Evolutionary conservation across 2,888 invertebrate species (phyloP), one percentile per base, ranked within the genome.

Genomic region (Morpho achilles): DNA sequence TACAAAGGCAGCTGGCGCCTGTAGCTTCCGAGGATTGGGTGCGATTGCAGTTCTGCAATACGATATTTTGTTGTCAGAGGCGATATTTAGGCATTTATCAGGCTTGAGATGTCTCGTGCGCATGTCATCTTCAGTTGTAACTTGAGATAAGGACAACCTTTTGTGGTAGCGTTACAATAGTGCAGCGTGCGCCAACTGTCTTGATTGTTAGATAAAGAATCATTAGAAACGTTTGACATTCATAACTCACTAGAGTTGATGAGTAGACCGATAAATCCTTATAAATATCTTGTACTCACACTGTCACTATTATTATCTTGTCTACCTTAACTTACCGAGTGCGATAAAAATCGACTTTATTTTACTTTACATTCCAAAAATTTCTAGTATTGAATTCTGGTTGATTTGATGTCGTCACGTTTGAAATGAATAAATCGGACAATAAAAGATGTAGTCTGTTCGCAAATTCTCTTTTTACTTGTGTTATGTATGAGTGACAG

Each of bases 51-150:
- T 71, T 70, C 70, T 76, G 81, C 77, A 85, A 88, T 80, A 63
- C 65, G 86, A 88, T 86, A 80, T 87, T 88, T 89, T 86, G 84
- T 86, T 86, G 86, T 83, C 78, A 79, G 76, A 79, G 76, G 84
- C 84, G 80, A 86, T 82, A 81, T 84, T 81, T 71, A 72, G 70
- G 74, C 68, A 75, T 77, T 77, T 82, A 84, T 84, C 82, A 77
- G 75, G 86, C 84, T 80, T 72, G 68, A 71, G 67, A 72, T 82
- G 87, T 79, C 89, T 82, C 87, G 87, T 87, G 88, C 87, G 72
- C 82, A 72, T 77, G 79, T 78, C 80, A 77, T 79, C 79, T 71
- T 77, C 73, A 68, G 73, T 67, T 71, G 87, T 80, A 86, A 87
- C 77, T 60, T 68, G 74, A 87, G 69, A 79, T 73, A 66, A 58